Percentiles rank a stretch among this genome's conserved stretches.
These are phyloP conservation scores for Sussaba pulchella DNA, from an alignment of 2,888 invertebrate species.

Conservation along the genomic window DNA sequence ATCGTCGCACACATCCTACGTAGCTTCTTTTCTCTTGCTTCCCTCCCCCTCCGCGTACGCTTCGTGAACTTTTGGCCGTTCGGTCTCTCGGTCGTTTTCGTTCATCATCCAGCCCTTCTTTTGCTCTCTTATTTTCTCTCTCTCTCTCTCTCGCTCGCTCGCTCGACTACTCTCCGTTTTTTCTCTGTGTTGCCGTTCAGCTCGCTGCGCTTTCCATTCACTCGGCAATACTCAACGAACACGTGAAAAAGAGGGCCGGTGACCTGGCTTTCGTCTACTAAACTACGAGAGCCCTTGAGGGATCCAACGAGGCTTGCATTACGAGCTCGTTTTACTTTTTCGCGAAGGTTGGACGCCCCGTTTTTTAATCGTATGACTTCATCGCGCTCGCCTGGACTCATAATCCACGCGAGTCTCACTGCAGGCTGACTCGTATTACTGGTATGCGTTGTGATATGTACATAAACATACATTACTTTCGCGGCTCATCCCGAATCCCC, in stretches of 20 bases:
- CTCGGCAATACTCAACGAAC: constrained; percentile 32
- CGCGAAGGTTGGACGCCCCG: background rate
- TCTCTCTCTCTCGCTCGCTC: background rate
- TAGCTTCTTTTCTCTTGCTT: constrained; percentile 18
- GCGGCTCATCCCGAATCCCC: no score
- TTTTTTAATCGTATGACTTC: background rate
- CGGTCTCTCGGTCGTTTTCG: constrained; percentile 34
- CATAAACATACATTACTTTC: no score
- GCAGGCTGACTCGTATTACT: no score
- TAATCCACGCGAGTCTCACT: no score
- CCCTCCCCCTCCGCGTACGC: constrained; percentile 3
- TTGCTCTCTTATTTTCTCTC: background rate
- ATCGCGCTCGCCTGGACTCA: background rate
- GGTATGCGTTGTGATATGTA: no score
- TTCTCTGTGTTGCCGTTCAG: background rate
- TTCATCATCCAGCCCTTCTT: constrained; percentile 6
- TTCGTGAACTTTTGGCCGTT: constrained; percentile 42
- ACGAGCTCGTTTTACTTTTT: constrained; percentile 5
- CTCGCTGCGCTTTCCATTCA: constrained; percentile 36
- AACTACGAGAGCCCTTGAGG: constrained; percentile 9
- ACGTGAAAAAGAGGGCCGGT: constrained; percentile 23
- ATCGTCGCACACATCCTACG: constrained; percentile 19
- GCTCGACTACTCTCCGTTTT: background rate
- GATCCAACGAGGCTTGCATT: constrained; percentile 14
- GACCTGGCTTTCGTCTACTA: background rate